Evolutionary conservation across 2,888 invertebrate genomes (phyloP), one percentile per base, ranked within the genome.

Genomic region (Cheiracanthium punctorium): DNA sequence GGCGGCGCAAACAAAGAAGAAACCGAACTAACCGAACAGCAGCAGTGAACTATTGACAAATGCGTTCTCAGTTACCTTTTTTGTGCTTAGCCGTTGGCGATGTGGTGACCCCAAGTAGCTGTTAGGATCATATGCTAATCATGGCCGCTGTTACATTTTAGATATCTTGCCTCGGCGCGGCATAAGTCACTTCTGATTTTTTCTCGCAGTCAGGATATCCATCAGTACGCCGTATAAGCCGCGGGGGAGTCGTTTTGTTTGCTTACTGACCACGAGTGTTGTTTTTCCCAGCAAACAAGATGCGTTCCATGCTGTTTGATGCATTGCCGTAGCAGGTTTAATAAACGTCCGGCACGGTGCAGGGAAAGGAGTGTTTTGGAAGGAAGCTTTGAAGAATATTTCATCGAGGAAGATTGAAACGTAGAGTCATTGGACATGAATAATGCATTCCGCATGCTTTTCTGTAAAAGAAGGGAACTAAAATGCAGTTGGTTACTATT

Each of bases 151-250:
- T 58, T 82, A 72, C 71, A 82, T 71, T 65, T 64, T 75, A 29
- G 70, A 58, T 58, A 58, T 65, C 17, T 24, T n/a, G 14, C 43
- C 65, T 20, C 20, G 28, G 37, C 81, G 71, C 20, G 28, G 37
- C 81, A 76, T 82, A 82, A 82, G 82, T 82, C 76, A 76, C 82
- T 82, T 10, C 43, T 75, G 70, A 20, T 29, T 74, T 52, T 41
- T 81, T 65, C 10, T 69, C 58, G 74, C 74, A 74, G 75, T 81
- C 81, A 81, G 75, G 70, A n/a, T 41, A 12, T 41, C 28, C 29
- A 24, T 30, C 67, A n/a, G n/a, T 67, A 58, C 41, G 33, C 29
- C 37, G 71, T 70, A 79, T 79, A 58, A 71, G 70, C 20, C 20
- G 12, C 10, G 24, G n/a, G n/a, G 28, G 70, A 17, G n/a, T 58